phyloP scores from a whole-genome alignment of 2,797 vertebrate species.

The Chrosomus eos region DNA sequence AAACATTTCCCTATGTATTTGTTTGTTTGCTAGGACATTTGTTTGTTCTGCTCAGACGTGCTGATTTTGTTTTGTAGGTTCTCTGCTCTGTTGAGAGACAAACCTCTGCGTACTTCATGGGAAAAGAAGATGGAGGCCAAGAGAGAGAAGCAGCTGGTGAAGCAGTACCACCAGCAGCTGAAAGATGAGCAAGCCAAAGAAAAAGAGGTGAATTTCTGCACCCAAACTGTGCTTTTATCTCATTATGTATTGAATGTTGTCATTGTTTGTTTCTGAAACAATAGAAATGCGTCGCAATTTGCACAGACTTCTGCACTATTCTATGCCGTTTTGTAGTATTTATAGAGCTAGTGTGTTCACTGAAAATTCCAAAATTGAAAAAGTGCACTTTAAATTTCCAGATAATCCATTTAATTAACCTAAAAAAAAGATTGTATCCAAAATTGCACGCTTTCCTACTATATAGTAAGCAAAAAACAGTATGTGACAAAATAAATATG shows the following conservation, averaged over 20 bases:
- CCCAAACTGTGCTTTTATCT: constrained; percentile 46
- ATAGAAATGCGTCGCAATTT: neutral
- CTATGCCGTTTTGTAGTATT: neutral
- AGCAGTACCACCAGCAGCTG: constrained; percentile 79
- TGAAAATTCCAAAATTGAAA: too few species aligned
- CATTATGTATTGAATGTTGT: neutral
- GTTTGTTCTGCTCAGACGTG: neutral
- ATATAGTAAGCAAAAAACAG: too few species aligned
- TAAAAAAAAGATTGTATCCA: too few species aligned
- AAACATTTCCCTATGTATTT: neutral
- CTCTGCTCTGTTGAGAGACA: constrained; percentile 88
- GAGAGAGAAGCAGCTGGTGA: constrained; percentile 82
- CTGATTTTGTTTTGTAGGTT: constrained; percentile 77
- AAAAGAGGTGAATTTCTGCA: constrained; percentile 78
- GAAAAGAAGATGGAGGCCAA: constrained; percentile 88
- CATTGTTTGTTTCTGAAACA: neutral
- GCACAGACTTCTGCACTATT: neutral
- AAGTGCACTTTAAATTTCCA: neutral
- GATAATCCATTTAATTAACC: neutral
- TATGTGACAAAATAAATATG: too few species aligned
- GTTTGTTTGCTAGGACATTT: neutral
- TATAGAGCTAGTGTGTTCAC: neutral
- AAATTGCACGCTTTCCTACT: too few species aligned
- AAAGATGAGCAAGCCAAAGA: constrained; percentile 81
- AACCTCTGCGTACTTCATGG: constrained; percentile 86